phyloP scores from a whole-genome alignment of 1,140 invertebrate species.

The Drosophila neocordata region DNA sequence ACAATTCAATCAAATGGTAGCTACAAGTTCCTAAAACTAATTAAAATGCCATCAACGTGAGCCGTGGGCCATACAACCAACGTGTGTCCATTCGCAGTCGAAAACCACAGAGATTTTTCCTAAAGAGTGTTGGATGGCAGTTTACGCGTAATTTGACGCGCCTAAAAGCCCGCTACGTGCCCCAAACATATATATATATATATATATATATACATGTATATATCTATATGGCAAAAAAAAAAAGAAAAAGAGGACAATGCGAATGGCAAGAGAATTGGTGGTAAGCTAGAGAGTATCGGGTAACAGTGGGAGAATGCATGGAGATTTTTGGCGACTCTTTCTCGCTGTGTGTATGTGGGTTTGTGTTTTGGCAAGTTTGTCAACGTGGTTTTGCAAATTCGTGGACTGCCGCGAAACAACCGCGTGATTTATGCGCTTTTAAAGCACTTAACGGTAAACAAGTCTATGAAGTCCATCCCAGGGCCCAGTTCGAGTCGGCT shows the following conservation, averaged over 20 bases:
- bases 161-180: conserved; percentile 54
- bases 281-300: too few relatives aligned
- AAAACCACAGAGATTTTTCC: conserved; percentile 35
- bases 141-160: conserved; percentile 76
- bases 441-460: conserved; percentile 74
- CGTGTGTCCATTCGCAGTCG: conserved; percentile 16
- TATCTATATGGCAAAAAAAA: not conserved
- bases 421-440: conserved; percentile 80
- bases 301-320: not conserved
- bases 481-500: conserved; percentile 34
- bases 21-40: conserved; percentile 80
- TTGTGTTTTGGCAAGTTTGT: conserved; percentile 63
- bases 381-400: conserved; percentile 61
- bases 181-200: not conserved
- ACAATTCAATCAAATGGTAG: conserved; percentile 76
- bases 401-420: conserved; percentile 54
- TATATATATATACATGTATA: not conserved
- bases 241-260: conserved; percentile 21
- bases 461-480: conserved; percentile 71
- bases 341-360: not conserved
- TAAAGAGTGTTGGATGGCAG: conserved; percentile 54
- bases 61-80: conserved; percentile 43
- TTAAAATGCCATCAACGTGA: conserved; percentile 77
- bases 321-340: conserved; percentile 10
- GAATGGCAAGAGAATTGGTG: not conserved